Percentiles rank a stretch among this genome's conserved stretches.
Conservation (phyloP, 92 coral and sea anemone genomes). For the Epizoanthus illoricatus region DNA sequence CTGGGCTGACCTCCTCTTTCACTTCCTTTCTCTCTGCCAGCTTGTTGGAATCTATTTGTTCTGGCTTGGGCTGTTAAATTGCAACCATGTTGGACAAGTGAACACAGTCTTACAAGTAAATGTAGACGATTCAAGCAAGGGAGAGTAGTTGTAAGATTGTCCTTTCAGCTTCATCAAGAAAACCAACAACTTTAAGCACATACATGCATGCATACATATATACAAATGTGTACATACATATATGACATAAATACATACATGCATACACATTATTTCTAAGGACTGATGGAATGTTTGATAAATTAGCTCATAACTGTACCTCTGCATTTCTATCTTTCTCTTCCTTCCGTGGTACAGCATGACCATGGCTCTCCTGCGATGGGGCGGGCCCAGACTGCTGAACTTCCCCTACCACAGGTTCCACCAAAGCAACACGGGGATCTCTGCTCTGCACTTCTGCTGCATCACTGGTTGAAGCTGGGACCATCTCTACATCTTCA, state of each 20-base stretch:
- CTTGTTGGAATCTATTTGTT: slow-evolving; percentile 70
- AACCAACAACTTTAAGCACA: no score
- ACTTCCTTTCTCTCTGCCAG: slow-evolving; percentile 75
- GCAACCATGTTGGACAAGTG: background rate
- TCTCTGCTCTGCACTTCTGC: slow-evolving; percentile 40
- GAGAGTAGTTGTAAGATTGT: no score
- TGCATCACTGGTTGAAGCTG: slow-evolving; percentile 63
- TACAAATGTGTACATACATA: no score
- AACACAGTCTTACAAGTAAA: no score
- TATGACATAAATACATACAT: no score
- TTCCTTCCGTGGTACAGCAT: slow-evolving; percentile 7
- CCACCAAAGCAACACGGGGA: slow-evolving; percentile 45
- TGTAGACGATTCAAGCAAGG: no score
- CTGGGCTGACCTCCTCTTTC: slow-evolving; percentile 75
- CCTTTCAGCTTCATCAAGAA: no score
- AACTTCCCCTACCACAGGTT: background rate
- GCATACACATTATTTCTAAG: no score
- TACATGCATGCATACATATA: no score
- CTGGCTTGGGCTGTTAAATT: slow-evolving; percentile 36
- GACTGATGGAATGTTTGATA: no score
- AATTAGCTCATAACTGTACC: no score
- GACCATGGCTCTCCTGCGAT: slow-evolving; percentile 10
- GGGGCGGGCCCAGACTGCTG: slow-evolving; percentile 34
- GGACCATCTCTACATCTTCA: slow-evolving; percentile 58
- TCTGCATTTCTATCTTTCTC: background rate